Evolutionary conservation across 2,113 vertebrate genomes (phyloP).

Genomic region (Vidua chalybeata): DNA sequence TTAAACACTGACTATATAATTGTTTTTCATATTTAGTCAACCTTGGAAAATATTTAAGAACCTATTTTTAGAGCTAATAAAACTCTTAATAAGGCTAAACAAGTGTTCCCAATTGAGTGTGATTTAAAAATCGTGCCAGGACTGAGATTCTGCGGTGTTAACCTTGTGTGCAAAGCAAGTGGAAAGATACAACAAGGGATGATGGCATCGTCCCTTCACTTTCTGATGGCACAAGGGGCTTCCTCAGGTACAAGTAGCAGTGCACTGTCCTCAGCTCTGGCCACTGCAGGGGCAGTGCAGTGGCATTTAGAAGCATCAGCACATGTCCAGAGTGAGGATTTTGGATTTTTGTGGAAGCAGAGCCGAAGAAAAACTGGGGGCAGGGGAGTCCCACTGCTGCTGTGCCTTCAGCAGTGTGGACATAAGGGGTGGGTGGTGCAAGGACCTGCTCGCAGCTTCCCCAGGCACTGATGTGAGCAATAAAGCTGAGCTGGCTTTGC

Average conservation of each 20-base stretch:
- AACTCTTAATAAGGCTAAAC: constrained; percentile 45
- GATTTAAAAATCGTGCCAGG: not conserved
- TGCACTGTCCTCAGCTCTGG: not conserved
- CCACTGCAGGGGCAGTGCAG: not conserved
- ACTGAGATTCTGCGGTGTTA: not conserved
- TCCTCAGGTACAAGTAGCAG: not conserved
- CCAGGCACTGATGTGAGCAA: constrained; percentile 27
- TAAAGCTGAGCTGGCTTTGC: constrained; percentile 3
- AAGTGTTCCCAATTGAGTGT: not conserved
- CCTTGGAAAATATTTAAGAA: constrained; percentile 47
- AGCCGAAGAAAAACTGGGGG: not conserved
- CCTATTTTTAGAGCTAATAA: constrained; percentile 62
- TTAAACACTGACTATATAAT: constrained; percentile 34
- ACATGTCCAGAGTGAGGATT: not conserved
- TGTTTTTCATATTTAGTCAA: constrained; percentile 40
- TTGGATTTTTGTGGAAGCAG: not conserved
- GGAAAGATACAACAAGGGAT: not conserved
- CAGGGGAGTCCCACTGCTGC: not conserved
- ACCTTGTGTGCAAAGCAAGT: not conserved
- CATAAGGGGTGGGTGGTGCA: constrained; percentile 35
- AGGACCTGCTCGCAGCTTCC: not conserved
- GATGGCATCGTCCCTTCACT: not conserved
- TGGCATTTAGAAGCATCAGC: not conserved
- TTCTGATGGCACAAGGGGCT: not conserved
- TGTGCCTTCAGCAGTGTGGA: not conserved